Conservation (phyloP, 64 coral and sea anemone genomes). For the Dendrophyllia cribrosa region DNA sequence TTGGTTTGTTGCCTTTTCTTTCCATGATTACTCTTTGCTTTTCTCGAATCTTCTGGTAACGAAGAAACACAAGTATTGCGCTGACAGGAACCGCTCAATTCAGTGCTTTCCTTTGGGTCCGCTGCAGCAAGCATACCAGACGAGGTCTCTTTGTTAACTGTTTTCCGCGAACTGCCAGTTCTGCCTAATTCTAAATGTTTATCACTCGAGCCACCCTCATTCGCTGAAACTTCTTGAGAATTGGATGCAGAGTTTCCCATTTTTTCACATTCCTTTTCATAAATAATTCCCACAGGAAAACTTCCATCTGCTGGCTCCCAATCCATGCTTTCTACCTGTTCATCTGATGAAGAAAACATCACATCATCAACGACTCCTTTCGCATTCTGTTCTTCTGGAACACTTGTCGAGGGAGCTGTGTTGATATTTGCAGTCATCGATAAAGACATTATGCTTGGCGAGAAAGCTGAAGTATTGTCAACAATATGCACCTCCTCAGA, state of each 20-base stretch:
- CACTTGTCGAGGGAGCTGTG: not conserved
- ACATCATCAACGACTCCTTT: not conserved
- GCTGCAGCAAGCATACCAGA: not conserved
- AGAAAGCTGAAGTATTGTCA: not conserved
- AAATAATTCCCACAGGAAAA: not conserved
- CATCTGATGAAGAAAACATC: not conserved
- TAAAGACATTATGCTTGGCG: not conserved
- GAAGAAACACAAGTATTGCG: not conserved
- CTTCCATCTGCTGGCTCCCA: not conserved
- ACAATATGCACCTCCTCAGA: not conserved
- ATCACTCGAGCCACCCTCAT: not conserved
- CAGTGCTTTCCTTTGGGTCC: not conserved
- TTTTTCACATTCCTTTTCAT: not conserved
- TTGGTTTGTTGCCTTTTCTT: not conserved
- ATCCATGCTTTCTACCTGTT: constrained; percentile 9
- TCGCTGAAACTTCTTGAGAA: not conserved
- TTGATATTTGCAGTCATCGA: not conserved
- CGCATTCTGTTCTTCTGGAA: not conserved
- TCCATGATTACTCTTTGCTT: not conserved
- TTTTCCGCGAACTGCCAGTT: not conserved
- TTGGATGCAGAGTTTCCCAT: too few relatives aligned
- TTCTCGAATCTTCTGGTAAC: not conserved
- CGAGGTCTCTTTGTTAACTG: not conserved
- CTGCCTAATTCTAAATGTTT: not conserved
- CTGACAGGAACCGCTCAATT: not conserved